Percentiles rank a stretch among this genome's conserved stretches.
Evolutionary conservation across 2,888 invertebrate species (phyloP).

Genomic region (Macropis europaea): DNA sequence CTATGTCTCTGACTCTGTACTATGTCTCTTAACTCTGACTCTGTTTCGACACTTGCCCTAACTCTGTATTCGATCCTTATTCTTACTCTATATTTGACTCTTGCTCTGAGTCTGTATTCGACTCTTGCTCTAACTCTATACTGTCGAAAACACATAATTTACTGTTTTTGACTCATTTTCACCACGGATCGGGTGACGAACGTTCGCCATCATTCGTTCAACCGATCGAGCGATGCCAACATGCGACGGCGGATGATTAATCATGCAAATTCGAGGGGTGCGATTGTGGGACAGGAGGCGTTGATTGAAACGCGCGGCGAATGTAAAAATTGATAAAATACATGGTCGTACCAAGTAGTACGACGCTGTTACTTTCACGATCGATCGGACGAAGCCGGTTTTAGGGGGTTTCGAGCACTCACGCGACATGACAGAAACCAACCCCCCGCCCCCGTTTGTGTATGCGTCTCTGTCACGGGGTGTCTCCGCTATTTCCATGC

Average conservation of each 20-base stretch:
- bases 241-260: slow-evolving; percentile 57
- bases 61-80: too few species aligned
- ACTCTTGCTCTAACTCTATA: too few species aligned
- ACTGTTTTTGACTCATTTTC: slow-evolving; percentile 40
- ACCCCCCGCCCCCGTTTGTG: slow-evolving; percentile 8
- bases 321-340: slow-evolving; percentile 62
- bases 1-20: too few species aligned
- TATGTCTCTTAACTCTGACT: too few species aligned
- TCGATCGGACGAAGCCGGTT: slow-evolving; percentile 51
- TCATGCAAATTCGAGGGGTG: slow-evolving; percentile 57
- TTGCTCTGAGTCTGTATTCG: too few species aligned
- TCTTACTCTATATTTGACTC: too few species aligned
- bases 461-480: slow-evolving; percentile 60
- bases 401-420: slow-evolving; percentile 40
- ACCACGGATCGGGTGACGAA: slow-evolving; percentile 12
- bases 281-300: slow-evolving; percentile 37
- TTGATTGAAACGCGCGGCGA: slow-evolving; percentile 40
- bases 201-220: slow-evolving; percentile 55
- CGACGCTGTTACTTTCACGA: slow-evolving; percentile 42
- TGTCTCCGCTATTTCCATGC: slow-evolving; percentile 62
- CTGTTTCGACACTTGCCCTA: too few species aligned
- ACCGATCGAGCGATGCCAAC: slow-evolving; percentile 52
- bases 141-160: slow-evolving; percentile 58
- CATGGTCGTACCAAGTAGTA: slow-evolving; percentile 54
- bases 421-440: slow-evolving; percentile 41